Evolutionary conservation across 2,888 invertebrate genomes (phyloP).

Genomic region (Cryptus armator): DNA sequence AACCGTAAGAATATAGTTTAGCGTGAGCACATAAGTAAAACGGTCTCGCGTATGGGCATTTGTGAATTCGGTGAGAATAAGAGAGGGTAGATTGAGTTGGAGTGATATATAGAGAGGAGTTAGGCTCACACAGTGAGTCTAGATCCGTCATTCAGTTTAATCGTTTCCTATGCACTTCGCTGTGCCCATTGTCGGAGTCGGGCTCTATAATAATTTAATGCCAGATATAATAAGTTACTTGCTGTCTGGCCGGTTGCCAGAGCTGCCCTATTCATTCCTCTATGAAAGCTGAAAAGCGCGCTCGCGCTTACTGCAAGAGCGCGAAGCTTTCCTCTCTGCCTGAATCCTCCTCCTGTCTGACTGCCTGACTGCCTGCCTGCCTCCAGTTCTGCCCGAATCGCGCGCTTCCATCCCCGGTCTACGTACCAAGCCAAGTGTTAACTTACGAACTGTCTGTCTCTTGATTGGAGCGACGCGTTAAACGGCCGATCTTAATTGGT

Average conservation of each 20-base stretch:
- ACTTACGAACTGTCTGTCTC: conserved; percentile 80
- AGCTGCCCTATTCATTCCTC: conserved; percentile 83
- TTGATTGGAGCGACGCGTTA: conserved; percentile 73
- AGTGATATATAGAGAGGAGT: conserved; percentile 35
- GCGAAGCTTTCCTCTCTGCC: conserved; percentile 38
- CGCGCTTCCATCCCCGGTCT: conserved; percentile 22
- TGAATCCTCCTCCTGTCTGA: conserved; percentile 44
- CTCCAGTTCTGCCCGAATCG: conserved; percentile 49
- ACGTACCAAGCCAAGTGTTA: conserved; percentile 80
- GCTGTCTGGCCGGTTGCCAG: conserved; percentile 84
- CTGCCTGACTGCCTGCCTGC: conserved; percentile 28
- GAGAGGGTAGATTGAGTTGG: conserved; percentile 6
- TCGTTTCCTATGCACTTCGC: conserved; percentile 84
- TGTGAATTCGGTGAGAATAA: conserved; percentile 28
- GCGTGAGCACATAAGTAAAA: conserved; percentile 19
- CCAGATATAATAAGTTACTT: conserved; percentile 85
- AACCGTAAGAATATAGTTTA: conserved; percentile 18
- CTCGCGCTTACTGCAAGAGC: conserved; percentile 53
- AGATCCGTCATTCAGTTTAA: conserved; percentile 83
- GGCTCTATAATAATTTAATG: conserved; percentile 85
- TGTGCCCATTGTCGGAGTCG: conserved; percentile 82
- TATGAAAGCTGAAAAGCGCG: conserved; percentile 83
- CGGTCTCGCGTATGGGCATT: conserved; percentile 5
- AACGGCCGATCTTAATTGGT: conserved; percentile 80
- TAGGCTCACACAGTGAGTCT: conserved; percentile 65